Conservation (phyloP, 2,113 vertebrate species). For the Brachyhypopomus gauderio region DNA sequence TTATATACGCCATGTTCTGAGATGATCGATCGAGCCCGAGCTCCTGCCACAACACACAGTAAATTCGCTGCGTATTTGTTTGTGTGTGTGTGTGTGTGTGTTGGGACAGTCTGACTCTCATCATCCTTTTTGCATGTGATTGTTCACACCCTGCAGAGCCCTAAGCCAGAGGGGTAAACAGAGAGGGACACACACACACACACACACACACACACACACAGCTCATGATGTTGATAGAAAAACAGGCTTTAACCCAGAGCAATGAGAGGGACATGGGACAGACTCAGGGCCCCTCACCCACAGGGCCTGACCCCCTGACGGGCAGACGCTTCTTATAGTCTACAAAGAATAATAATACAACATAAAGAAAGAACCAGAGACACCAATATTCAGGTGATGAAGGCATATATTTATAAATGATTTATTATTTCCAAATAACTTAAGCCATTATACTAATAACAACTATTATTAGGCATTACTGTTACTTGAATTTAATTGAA, state of each 20-base stretch:
- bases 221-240: neutral
- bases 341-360: too few species aligned
- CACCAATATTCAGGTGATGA: too few species aligned
- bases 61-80: neutral
- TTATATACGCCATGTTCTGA: neutral
- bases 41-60: neutral
- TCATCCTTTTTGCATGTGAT: conserved; percentile 60
- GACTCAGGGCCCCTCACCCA: too few species aligned
- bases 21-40: neutral
- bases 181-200: conserved; percentile 26
- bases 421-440: too few species aligned
- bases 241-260: neutral
- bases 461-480: too few species aligned
- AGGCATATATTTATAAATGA: too few species aligned
- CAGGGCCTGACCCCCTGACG: too few species aligned
- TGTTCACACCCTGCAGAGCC: conserved; percentile 52
- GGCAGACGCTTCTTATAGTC: too few species aligned
- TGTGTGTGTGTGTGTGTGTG: conserved; percentile 23
- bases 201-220: neutral
- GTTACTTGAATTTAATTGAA: too few species aligned
- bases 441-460: too few species aligned
- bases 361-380: too few species aligned
- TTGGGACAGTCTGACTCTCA: conserved; percentile 27
- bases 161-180: conserved; percentile 71
- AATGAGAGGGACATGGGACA: neutral